phyloP scores from a whole-genome alignment of 2,113 vertebrate genomes.

The Prinia subflava region DNA sequence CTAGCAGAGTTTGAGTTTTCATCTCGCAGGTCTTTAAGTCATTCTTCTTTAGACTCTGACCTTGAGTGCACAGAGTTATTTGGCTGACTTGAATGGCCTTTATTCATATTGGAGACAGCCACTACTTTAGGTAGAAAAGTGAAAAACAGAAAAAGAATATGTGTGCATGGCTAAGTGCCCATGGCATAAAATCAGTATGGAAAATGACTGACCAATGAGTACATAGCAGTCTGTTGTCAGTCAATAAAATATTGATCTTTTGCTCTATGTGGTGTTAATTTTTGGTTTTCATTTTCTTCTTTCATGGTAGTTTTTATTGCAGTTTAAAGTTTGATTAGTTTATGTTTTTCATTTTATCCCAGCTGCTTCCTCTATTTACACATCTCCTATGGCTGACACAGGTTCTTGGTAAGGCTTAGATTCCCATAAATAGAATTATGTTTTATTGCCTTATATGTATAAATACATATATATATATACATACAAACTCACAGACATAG shows the following conservation, averaged over 20 bases:
- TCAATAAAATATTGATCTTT: slow-evolving; percentile 40
- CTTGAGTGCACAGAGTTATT: neutral
- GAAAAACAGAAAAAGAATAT: neutral
- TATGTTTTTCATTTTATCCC: neutral
- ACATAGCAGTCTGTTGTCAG: neutral
- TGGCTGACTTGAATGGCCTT: neutral
- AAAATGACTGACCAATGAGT: neutral
- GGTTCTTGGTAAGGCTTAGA: neutral
- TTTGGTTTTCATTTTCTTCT: neutral
- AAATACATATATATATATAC: neutral
- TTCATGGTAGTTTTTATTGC: neutral
- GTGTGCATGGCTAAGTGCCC: neutral
- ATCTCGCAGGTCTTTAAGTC: accelerated
- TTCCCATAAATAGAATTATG: slow-evolving; percentile 17
- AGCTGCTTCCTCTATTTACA: neutral
- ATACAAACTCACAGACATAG: neutral
- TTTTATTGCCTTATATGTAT: neutral
- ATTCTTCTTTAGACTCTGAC: neutral
- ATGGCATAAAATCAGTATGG: neutral
- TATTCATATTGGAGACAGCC: neutral
- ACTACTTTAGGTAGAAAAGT: neutral
- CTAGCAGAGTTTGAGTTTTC: neutral
- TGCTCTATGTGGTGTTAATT: neutral
- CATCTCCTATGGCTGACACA: neutral
- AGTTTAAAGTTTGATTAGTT: neutral